phyloP scores from a whole-genome alignment of 2,797 vertebrate genomes.

The Poecile montanus region DNA sequence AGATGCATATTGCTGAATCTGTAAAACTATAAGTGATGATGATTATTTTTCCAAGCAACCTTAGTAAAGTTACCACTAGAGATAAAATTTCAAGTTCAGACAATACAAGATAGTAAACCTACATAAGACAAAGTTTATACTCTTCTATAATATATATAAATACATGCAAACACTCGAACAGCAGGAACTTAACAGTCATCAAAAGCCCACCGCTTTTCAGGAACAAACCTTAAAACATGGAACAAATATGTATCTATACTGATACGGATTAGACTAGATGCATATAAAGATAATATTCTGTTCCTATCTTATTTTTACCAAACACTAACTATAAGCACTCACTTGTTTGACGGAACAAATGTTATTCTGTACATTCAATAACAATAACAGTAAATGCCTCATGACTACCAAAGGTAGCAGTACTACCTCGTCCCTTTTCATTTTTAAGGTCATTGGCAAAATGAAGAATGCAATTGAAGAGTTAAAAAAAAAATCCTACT shows the following conservation, averaged over 20 bases:
- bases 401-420: not conserved
- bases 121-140: not conserved
- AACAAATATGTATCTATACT: not conserved
- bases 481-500: accelerated
- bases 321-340: not conserved
- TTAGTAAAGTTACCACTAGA: not conserved
- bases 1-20: not conserved
- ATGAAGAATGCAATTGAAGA: not conserved
- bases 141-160: not conserved
- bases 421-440: too few species aligned
- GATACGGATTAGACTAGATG: not conserved
- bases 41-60: not conserved
- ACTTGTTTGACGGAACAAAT: not conserved
- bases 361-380: not conserved
- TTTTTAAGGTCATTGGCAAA: not conserved
- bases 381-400: not conserved
- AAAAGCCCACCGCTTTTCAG: not conserved
- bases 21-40: not conserved
- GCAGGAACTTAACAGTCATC: not conserved
- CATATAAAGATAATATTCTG: not conserved
- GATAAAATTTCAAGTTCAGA: not conserved
- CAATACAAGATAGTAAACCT: not conserved
- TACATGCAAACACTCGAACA: not conserved
- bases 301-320: not conserved
- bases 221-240: not conserved